Base-by-base conservation (phyloP, 1,140 invertebrate genomes). In the Calliopsis andreniformis region DNA sequence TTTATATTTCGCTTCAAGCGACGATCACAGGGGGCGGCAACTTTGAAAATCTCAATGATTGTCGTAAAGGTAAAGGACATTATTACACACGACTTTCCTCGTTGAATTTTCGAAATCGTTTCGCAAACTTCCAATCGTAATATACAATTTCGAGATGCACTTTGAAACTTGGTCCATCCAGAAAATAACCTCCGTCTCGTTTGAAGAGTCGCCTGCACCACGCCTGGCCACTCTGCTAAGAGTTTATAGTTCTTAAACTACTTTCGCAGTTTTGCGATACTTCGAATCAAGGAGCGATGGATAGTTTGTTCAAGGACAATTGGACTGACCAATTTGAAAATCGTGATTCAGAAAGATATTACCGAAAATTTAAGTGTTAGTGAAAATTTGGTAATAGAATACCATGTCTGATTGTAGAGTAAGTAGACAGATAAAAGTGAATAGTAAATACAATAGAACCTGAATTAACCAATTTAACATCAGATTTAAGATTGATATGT, bases 131-230 rank as follows among this genome's bases (percentile, higher is more conserved):
- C 18, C 20, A 30, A 67, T 72, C 47, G 75, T 53, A 64, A 78
- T 63, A 49, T 69, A 64, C 45, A 51, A 72, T 72, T 39, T 67
- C 49, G 32, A 58, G 35, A 73, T 83, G 30, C 61, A 75, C 79
- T 77, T 76, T 59, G 56, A 82, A 82, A 82, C 71, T 82, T 82
- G 45, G 51, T 70, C 61, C 78, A 76, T 80, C 59, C 69, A 53
- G 72, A 69, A 70, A 76, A 69, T 76, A 43, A 49, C 45, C 25
- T 42, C 42, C 30, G 55, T 32, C 61, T 53, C 39, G 55, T 56
- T 47, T 42, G 39, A 64, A 25, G 7, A 45, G 61, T 49, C 42
- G 16, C 47, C n/a, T 39, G 8, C 59, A 42, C n/a, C 32, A 4
- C 49, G 68, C n/a, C n/a, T 59, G 45, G 25, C 53, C 49, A 47